Base-by-base conservation (phyloP, 1,140 invertebrate genomes). In the Pristionchus pacificus region DNA sequence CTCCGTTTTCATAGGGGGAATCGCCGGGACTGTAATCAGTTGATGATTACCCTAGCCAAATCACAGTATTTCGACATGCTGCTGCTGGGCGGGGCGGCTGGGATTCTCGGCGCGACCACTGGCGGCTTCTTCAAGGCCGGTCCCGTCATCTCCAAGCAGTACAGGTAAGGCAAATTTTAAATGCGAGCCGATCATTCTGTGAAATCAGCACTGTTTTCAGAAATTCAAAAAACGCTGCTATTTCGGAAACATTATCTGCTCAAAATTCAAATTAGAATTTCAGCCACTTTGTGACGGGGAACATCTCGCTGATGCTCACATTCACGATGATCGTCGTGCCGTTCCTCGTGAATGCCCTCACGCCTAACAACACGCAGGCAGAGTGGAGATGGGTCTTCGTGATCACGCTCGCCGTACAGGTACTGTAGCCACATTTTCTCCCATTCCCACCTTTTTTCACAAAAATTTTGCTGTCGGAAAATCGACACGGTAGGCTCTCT, bases 81-180 rank as follows among this genome's bases (percentile, higher is more conserved):
- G 29, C 28, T 82, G 2, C 68, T 82, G 38, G 82, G 82, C 29
- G 60, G 71, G 28, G 74, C 75, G 30, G 82, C 80, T 15, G 80
- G 80, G 24, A 71, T 75, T 30, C 73, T 81, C 6, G 79, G 80
- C 38, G 80, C 78, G 38, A 82, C 80, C 14, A 82, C 80, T 3
- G 80, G 80, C 30, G 80, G 80, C 57, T 82, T 82, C 75, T 82
- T 84, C 74, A 82, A 82, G 70, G 75, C 81, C 63, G 76, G 77
- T 19, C 79, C 79, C 15, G 61, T 83, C 30, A 73, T 82, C 60
- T 74, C 77, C 2, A 84, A 82, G 33, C 80, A 82, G 33, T 82
- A 80, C 74, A 77, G 74, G 25, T 49, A 19, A 49, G 38, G 19
- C n/a, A n/a, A n/a, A n/a, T n/a, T n/a, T n/a, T n/a, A n/a, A n/a